Evolutionary conservation across 2,113 vertebrate genomes (phyloP).

Genomic region (Glareola pratincola): DNA sequence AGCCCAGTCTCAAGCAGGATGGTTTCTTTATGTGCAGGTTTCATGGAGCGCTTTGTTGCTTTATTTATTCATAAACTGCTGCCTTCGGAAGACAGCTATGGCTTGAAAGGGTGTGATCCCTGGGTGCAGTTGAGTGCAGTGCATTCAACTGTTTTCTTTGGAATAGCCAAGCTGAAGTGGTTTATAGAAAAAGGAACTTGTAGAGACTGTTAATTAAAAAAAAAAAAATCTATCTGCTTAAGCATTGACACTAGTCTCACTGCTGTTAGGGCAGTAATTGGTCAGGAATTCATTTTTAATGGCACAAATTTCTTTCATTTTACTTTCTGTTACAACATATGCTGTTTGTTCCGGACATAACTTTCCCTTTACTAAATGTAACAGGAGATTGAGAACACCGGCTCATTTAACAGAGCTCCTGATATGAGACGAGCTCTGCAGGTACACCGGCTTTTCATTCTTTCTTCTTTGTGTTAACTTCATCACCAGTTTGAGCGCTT

Average conservation of each 20-base stretch:
- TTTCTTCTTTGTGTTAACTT: not conserved
- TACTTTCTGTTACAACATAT: not conserved
- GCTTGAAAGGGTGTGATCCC: not conserved
- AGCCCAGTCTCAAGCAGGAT: not conserved
- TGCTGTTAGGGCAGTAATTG: not conserved
- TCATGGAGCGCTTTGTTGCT: not conserved
- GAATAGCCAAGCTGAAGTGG: not conserved
- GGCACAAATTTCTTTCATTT: not conserved
- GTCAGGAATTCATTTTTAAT: not conserved
- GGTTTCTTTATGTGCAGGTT: not conserved
- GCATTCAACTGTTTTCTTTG: not conserved
- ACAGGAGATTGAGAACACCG: not conserved
- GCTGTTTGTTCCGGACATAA: not conserved
- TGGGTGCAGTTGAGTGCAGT: not conserved
- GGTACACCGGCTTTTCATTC: not conserved
- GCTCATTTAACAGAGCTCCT: not conserved
- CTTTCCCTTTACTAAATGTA: not conserved
- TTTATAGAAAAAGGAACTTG: not conserved
- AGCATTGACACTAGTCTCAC: accelerated
- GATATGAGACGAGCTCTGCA: not conserved
- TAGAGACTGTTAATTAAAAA: not conserved
- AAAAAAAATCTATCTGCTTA: not conserved
- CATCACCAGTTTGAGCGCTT: not conserved
- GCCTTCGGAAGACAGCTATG: not conserved
- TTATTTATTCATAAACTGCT: not conserved